Conservation (phyloP, 2,888 invertebrate genomes). For the Amaurobius ferox region DNA sequence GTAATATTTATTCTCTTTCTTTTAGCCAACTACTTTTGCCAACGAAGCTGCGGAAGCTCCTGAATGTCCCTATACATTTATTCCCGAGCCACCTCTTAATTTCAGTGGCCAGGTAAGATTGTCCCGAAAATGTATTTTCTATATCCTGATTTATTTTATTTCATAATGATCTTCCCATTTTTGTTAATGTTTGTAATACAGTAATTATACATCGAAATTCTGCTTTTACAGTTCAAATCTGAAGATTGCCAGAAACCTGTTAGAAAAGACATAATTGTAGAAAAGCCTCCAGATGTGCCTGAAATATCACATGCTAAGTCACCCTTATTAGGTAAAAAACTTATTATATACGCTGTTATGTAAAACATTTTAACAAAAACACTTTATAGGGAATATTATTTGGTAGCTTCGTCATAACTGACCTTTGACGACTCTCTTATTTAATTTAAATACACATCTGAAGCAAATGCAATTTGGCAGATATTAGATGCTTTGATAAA, state of each 20-base stretch:
- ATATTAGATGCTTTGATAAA: too few relatives aligned
- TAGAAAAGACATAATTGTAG: conserved; percentile 18
- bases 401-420: too few relatives aligned
- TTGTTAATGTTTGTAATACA: not conserved
- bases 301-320: conserved; percentile 30
- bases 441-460: too few relatives aligned
- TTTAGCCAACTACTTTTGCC: conserved; percentile 35
- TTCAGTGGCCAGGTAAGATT: conserved; percentile 38
- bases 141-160: too few relatives aligned
- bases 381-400: too few relatives aligned
- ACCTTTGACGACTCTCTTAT: too few relatives aligned
- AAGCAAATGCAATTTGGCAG: too few relatives aligned
- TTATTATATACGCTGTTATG: too few relatives aligned
- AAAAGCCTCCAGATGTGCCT: conserved; percentile 15
- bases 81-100: conserved; percentile 56
- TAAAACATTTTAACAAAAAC: too few relatives aligned
- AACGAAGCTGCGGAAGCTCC: conserved; percentile 53
- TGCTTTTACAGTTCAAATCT: conserved; percentile 33
- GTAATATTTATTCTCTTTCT: not conserved
- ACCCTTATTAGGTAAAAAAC: conserved; percentile 41
- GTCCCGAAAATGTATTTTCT: too few relatives aligned
- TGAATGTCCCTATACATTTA: conserved; percentile 60
- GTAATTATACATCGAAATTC: not conserved
- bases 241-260: conserved; percentile 48
- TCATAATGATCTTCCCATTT: too few relatives aligned